These are phyloP conservation scores for Eurytemora carolleeae DNA, from an alignment of 1,140 invertebrate species.

Conservation along the genomic window DNA sequence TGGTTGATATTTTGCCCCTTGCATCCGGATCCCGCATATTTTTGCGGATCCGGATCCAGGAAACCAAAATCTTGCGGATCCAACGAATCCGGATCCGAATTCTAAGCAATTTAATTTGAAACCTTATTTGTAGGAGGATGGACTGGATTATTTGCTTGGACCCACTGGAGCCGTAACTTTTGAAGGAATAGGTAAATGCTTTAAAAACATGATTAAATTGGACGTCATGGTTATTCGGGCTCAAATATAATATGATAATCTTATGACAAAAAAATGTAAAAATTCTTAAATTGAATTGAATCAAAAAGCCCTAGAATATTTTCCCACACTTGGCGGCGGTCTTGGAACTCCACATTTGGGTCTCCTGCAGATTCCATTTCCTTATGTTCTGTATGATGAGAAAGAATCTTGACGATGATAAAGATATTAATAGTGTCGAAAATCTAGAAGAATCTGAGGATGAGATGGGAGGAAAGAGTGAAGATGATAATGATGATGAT, in stretches of 20 bases:
- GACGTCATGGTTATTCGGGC: not conserved
- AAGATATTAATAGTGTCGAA: no score
- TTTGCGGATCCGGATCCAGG: no score
- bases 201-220: not conserved
- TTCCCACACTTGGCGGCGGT: no score
- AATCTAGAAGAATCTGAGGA: no score
- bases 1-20: not conserved
- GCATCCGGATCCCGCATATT: not conserved
- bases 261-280: not conserved
- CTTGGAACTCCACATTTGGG: not conserved
- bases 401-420: no score
- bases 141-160: not conserved
- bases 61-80: no score
- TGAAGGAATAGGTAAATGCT: not conserved
- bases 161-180: not conserved
- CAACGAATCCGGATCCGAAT: not conserved
- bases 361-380: not conserved
- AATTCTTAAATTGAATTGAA: no score
- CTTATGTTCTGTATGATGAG: not conserved
- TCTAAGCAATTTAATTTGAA: not conserved
- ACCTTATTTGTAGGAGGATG: not conserved
- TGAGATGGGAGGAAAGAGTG: not conserved
- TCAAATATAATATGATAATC: not conserved
- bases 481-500: not conserved
- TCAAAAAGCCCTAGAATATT: no score